Evolutionary conservation across 1,140 invertebrate genomes (phyloP), one percentile per base, ranked within the genome.

Genomic region (Gonioctena quinquepunctata): DNA sequence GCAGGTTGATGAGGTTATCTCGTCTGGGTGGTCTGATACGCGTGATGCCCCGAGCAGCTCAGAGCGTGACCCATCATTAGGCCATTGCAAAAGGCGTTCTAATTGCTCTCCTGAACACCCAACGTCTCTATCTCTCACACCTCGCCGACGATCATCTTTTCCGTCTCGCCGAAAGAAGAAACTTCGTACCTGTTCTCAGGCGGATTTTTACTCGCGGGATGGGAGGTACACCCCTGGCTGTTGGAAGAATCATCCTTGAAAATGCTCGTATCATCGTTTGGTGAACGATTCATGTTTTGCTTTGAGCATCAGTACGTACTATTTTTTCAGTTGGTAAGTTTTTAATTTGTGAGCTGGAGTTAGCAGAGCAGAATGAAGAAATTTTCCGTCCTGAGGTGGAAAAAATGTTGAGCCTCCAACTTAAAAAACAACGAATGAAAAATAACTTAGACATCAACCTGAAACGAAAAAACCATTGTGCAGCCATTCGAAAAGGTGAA

Each of bases 81-180:
- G 71, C 77, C 73, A 75, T 75, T 78, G 77, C 77, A 75, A 78
- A 78, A 78, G 77, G 77, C 77, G 77, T 77, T 75, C 77, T 78
- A 78, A 78, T 78, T 78, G 73, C 77, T 71, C 61, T 68, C 42
- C 71, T 66, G 75, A 73, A 78, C 76, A 78, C 76, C 77, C 75
- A 74, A 76, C 77, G 69, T 73, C 75, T 78, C 73, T 74, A 73
- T 74, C 71, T 75, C 76, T 79, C 19, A 27, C 63, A 66, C 63
- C 63, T 66, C 50, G 61, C 61, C 61, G 61, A 27, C 23, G 33
- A 52, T 66, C 63, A 25, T 66, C 63, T 66, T 54, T 25, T 62
- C 27, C 33, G 18, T 42, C 33, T 48, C 33, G 25, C 25, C 27
- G n/a, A 63, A 16, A 28, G 28, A 48, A 48, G 28, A 48, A 48